phyloP scores from a whole-genome alignment of 2,888 invertebrate species.

The Seira ritae region DNA sequence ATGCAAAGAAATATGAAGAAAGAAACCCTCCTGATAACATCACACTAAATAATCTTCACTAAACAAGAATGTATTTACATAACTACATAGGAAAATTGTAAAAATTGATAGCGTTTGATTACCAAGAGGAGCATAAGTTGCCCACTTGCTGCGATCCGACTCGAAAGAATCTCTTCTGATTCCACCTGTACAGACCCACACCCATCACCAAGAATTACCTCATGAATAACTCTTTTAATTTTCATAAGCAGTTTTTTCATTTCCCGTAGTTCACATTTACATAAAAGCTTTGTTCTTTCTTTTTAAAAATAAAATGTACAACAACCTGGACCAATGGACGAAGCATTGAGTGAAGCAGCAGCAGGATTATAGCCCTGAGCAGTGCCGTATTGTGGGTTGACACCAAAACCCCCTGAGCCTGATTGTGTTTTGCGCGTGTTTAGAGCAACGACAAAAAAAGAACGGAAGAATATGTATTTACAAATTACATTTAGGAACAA shows the following conservation, averaged over 20 bases:
- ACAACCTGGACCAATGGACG: slow-evolving; percentile 73
- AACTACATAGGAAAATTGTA: background rate
- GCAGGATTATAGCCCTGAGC: slow-evolving; percentile 73
- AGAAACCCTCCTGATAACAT: too few relatives aligned
- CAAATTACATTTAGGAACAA: background rate
- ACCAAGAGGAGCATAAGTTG: slow-evolving; percentile 69
- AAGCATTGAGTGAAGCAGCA: slow-evolving; percentile 73
- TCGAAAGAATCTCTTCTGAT: slow-evolving; percentile 72
- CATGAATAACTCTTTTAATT: background rate
- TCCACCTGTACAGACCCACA: slow-evolving; percentile 69
- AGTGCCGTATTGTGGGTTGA: slow-evolving; percentile 70
- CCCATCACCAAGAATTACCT: slow-evolving; percentile 57
- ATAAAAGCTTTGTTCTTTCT: slow-evolving; percentile 29
- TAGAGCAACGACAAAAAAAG: slow-evolving; percentile 40
- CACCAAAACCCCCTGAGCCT: slow-evolving; percentile 72
- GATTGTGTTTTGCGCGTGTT: slow-evolving; percentile 32
- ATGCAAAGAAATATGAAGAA: background rate
- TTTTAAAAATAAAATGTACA: slow-evolving; percentile 42
- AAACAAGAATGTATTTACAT: background rate
- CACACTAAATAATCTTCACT: too few relatives aligned
- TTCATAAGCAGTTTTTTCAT: background rate
- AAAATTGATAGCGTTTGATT: slow-evolving; percentile 40
- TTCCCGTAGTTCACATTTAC: background rate
- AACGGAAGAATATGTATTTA: slow-evolving; percentile 15
- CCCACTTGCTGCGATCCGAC: slow-evolving; percentile 70